Evolutionary conservation across 2,113 vertebrate species (phyloP), one percentile per base, ranked within the genome.

Genomic region (Silurus asotus): DNA sequence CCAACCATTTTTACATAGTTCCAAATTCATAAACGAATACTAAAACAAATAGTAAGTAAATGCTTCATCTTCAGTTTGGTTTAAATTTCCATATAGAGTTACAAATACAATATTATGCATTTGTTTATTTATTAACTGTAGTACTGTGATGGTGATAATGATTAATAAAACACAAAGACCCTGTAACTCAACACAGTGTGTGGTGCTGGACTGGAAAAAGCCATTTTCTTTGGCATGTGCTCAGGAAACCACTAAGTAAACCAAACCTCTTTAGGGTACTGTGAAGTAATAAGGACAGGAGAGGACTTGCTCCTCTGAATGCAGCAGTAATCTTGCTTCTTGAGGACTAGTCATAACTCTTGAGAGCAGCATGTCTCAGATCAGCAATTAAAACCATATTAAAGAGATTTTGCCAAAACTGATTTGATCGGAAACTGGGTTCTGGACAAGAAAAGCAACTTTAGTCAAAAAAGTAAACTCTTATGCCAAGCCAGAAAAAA

Each of bases 161-260:
- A 86, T n/a, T 28, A 10, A 75, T 67, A 81, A n/a, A 10, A 11
- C 75, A 53, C 49, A 17, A 51, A 61, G 48, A 45, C 25, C 9
- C 56, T 65, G 65, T 4, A 80, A 58, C 7, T 37, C 45, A 82
- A 64, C 61, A 87, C 17, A 49, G 8, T 17, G 13, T 49, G 53
- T 48, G 56, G 45, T 70, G 56, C 77, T 79, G 49, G 67, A 76
- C 25, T 65, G 80, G 79, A 58, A 20, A 81, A 56, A 13, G 28
- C 10, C 49, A 19, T 53, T 37, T 48, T 51, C 72, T 83, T 64
- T 86, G 87, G 80, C 72, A 85, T 25, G 53, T 78, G 45, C 25
- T 88, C 74, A 83, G 80, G 80, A 81, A 85, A 74, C 28, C 4
- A 55, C 55, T 79, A 25, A 76, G 84, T 70, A 84, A 37, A 65